A percentile compares a stretch with the other conserved stretches of the same genome.
phyloP scores from a whole-genome alignment of 2,888 invertebrate species.

The Herminia tarsipennalis region DNA sequence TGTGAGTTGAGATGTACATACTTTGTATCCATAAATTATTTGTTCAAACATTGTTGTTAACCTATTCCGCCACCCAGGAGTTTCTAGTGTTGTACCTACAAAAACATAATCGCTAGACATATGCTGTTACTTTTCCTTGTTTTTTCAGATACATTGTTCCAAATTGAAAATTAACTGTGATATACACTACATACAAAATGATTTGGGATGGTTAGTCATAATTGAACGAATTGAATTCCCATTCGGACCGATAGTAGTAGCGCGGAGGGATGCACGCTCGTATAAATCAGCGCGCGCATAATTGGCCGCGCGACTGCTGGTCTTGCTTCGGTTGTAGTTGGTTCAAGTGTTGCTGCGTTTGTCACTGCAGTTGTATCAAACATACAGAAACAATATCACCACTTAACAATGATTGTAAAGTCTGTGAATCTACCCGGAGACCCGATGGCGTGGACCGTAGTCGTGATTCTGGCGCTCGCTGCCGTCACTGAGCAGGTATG shows the following conservation, averaged over 20 bases:
- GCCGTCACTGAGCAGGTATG: conserved; percentile 37
- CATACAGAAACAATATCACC: conserved; percentile 25
- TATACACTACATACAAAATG: too few relatives aligned
- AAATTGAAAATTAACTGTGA: too few relatives aligned
- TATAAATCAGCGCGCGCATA: conserved; percentile 49
- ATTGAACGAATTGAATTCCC: background rate
- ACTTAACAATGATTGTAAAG: background rate
- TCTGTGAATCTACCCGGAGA: conserved; percentile 2
- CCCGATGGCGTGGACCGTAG: conserved; percentile 23
- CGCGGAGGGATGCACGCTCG: conserved; percentile 45
- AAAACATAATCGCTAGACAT: too few relatives aligned
- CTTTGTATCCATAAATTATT: too few relatives aligned
- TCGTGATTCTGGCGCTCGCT: conserved; percentile 41
- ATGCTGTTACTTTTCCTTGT: too few relatives aligned
- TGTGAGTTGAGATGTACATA: too few relatives aligned
- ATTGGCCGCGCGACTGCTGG: conserved; percentile 58
- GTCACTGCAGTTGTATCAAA: conserved; percentile 48
- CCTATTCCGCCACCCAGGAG: too few relatives aligned
- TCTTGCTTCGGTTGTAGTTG: conserved; percentile 54
- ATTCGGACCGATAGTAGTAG: conserved; percentile 32
- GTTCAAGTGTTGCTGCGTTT: conserved; percentile 56
- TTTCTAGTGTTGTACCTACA: too few relatives aligned
- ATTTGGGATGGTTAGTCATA: too few relatives aligned
- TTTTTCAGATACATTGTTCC: too few relatives aligned
- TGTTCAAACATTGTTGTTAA: too few relatives aligned